These are phyloP conservation scores for Glyptemys insculpta DNA, from an alignment of 2,797 vertebrate genomes.

Conservation along the genomic window DNA sequence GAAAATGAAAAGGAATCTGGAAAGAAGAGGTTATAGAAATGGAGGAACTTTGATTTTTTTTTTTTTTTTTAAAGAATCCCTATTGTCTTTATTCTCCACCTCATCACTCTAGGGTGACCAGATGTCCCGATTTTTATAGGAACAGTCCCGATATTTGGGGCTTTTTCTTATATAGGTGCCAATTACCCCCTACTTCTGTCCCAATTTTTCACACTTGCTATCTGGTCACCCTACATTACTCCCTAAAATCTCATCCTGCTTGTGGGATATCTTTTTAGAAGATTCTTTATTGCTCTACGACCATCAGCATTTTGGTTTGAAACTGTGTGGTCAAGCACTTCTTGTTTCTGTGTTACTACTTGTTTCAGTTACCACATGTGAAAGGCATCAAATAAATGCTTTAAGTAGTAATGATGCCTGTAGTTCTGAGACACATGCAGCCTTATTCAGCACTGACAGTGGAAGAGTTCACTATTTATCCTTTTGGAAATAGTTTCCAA, in stretches of 20 bases:
- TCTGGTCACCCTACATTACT: neutral
- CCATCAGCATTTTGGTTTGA: slow-evolving; percentile 56
- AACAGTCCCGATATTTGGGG: too few relatives aligned
- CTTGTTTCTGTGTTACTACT: slow-evolving; percentile 69
- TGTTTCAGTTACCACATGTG: slow-evolving; percentile 66
- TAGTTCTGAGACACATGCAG: slow-evolving; percentile 69
- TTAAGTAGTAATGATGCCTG: slow-evolving; percentile 47
- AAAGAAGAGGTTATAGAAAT: neutral
- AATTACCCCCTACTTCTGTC: too few relatives aligned
- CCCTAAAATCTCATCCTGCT: neutral
- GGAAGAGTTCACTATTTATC: slow-evolving; percentile 2
- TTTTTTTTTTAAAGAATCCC: neutral
- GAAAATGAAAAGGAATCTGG: neutral
- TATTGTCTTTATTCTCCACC: neutral
- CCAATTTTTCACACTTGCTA: too few relatives aligned
- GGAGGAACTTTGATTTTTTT: neutral
- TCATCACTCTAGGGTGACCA: neutral
- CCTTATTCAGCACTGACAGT: slow-evolving; percentile 15
- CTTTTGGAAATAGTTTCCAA: slow-evolving; percentile 46
- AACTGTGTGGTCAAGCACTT: slow-evolving; percentile 63
- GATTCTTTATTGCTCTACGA: slow-evolving; percentile 1
- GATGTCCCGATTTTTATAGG: too few relatives aligned
- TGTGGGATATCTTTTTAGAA: neutral
- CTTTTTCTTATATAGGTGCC: too few relatives aligned
- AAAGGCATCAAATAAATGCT: slow-evolving; percentile 71